Conservation (phyloP, 2,797 vertebrate species). For the Scleropages formosus region DNA sequence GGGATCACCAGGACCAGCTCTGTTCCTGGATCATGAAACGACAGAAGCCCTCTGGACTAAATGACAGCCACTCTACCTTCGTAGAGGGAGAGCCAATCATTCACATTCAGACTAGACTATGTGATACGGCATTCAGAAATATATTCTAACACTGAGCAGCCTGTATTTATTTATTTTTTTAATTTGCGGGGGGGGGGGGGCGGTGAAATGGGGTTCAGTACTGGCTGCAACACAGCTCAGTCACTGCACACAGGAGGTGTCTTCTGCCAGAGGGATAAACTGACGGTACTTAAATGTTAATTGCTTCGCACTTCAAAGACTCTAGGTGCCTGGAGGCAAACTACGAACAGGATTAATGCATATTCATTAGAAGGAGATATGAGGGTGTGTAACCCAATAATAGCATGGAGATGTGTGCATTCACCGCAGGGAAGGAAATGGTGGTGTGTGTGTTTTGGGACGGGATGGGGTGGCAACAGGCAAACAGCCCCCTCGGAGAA, state of each 20-base stretch:
- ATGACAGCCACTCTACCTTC: constrained; percentile 1
- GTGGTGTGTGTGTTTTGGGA: not conserved
- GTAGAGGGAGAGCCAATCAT: not conserved
- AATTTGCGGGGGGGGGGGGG: not conserved
- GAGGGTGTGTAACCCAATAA: constrained; percentile 50
- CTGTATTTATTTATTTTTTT: not conserved
- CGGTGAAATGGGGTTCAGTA: not conserved
- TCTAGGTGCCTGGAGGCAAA: constrained; percentile 47
- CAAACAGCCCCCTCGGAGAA: not conserved
- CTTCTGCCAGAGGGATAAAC: constrained; percentile 45
- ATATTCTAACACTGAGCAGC: not conserved
- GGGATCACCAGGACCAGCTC: not conserved
- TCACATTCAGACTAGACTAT: not conserved
- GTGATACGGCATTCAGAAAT: not conserved
- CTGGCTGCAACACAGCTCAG: constrained; percentile 8
- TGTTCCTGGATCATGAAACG: not conserved
- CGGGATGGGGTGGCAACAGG: not conserved
- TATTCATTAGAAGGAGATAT: constrained; percentile 58
- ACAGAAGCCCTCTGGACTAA: constrained; percentile 4
- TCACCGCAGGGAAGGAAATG: constrained; percentile 35
- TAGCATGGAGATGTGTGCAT: constrained; percentile 46
- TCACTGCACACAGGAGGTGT: constrained; percentile 15
- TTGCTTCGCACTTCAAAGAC: constrained; percentile 69
- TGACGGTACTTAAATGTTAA: constrained; percentile 60
- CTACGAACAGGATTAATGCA: constrained; percentile 45